Evolutionary conservation across 2,888 invertebrate genomes (phyloP).

Genomic region (Chrysotoxum bicinctum): DNA sequence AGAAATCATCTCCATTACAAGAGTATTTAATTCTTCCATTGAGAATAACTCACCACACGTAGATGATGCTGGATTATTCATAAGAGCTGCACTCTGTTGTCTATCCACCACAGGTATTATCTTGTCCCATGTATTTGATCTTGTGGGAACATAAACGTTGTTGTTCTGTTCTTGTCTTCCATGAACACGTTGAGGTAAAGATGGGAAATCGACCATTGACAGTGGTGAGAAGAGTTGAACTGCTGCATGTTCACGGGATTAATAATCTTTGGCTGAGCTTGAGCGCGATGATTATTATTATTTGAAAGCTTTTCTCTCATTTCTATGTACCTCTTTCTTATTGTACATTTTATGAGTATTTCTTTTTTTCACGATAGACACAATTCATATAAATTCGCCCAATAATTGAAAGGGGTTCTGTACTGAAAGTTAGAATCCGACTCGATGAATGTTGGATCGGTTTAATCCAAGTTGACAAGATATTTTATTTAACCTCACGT

Average conservation of each 20-base stretch:
- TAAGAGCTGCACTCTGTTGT: background rate
- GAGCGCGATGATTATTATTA: too few relatives aligned
- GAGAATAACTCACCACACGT: background rate
- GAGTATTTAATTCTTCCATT: too few relatives aligned
- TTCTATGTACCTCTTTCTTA: background rate
- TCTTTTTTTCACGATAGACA: too few relatives aligned
- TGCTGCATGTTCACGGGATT: background rate
- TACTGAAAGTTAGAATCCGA: conserved; percentile 15
- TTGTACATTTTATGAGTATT: too few relatives aligned
- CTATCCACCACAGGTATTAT: background rate
- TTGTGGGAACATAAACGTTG: too few relatives aligned
- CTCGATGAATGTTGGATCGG: background rate
- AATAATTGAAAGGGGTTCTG: conserved; percentile 1
- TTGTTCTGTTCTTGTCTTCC: background rate
- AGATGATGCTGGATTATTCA: background rate
- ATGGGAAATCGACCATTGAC: background rate
- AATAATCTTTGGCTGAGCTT: background rate
- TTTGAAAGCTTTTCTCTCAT: background rate
- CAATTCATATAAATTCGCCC: too few relatives aligned
- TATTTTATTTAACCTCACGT: conserved; percentile 20
- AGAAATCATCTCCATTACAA: conserved; percentile 33
- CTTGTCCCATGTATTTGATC: background rate
- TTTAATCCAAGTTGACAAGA: conserved; percentile 11
- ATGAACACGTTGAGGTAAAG: background rate
- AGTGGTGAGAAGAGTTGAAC: background rate